phyloP scores from a whole-genome alignment of 2,797 vertebrate genomes.

The Pipistrellus pygmaeus region DNA sequence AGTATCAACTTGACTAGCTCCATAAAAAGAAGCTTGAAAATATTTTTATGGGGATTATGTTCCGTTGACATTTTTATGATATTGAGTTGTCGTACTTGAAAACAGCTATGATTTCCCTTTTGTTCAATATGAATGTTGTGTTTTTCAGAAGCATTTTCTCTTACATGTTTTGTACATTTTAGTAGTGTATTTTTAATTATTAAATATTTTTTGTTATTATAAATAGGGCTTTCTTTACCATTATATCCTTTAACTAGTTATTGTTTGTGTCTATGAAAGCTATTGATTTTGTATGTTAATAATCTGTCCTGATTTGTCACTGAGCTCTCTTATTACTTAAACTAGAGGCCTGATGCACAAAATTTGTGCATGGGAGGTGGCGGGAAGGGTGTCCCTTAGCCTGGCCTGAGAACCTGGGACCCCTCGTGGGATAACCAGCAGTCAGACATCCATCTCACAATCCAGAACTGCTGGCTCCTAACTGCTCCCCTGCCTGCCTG shows the following conservation, averaged over 20 bases:
- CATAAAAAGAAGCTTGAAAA: neutral
- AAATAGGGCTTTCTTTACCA: neutral
- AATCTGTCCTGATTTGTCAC: neutral
- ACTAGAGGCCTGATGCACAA: too few species aligned
- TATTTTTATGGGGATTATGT: neutral
- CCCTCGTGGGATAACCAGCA: too few species aligned
- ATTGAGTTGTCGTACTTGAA: neutral
- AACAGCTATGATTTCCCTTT: neutral
- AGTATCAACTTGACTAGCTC: neutral
- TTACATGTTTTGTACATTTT: constrained; percentile 18
- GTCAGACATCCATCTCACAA: too few species aligned
- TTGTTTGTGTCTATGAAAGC: constrained; percentile 4
- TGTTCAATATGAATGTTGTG: neutral
- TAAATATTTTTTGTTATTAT: constrained; percentile 14
- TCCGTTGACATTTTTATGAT: neutral
- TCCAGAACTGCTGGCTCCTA: too few species aligned
- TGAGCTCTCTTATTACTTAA: neutral
- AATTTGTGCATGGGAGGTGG: too few species aligned
- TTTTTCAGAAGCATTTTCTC: neutral
- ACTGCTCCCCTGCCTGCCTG: too few species aligned
- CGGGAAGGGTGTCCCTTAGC: too few species aligned
- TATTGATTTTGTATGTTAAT: constrained; percentile 22
- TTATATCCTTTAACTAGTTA: neutral
- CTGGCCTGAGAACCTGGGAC: too few species aligned
- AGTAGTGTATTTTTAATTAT: neutral